Evolutionary conservation across 2,797 vertebrate species (phyloP).

Genomic region (Gymnopithys bicolor): DNA sequence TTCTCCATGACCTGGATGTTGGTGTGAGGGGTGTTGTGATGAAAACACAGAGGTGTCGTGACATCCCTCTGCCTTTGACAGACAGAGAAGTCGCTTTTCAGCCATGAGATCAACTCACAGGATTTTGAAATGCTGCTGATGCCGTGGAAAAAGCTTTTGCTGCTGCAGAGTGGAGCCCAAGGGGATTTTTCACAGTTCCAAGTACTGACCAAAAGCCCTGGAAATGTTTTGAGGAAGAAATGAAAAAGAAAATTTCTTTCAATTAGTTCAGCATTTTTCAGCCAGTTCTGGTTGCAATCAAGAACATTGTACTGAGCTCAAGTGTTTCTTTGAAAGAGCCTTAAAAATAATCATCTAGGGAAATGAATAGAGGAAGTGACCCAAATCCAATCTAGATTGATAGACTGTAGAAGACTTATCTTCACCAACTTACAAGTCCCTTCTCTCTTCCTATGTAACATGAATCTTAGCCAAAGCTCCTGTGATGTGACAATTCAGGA

Average conservation of each 20-base stretch:
- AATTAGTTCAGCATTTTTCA: constrained; percentile 55
- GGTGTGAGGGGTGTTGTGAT: not conserved
- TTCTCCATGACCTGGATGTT: not conserved
- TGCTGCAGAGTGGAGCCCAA: not conserved
- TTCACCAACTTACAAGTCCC: not conserved
- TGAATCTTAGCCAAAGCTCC: not conserved
- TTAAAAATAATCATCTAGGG: not conserved
- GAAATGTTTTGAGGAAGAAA: constrained; percentile 42
- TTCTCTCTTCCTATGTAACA: not conserved
- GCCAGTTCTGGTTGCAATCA: constrained; percentile 45
- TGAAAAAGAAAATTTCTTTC: constrained; percentile 16
- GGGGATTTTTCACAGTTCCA: not conserved
- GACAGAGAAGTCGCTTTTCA: not conserved
- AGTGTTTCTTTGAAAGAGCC: constrained; percentile 16
- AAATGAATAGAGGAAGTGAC: constrained; percentile 43
- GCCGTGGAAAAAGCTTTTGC: not conserved
- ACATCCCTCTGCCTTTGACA: not conserved
- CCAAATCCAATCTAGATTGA: constrained; percentile 17
- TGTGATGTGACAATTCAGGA: not conserved
- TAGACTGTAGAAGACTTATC: not conserved
- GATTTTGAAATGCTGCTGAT: constrained; percentile 28
- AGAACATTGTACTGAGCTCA: not conserved
- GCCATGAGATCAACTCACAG: not conserved
- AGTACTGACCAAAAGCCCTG: constrained; percentile 32
- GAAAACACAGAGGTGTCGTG: not conserved